A percentile compares a stretch with the other conserved stretches of the same genome.
Evolutionary conservation across 2,113 vertebrate genomes (phyloP).

Genomic region (Mus pahari): DNA sequence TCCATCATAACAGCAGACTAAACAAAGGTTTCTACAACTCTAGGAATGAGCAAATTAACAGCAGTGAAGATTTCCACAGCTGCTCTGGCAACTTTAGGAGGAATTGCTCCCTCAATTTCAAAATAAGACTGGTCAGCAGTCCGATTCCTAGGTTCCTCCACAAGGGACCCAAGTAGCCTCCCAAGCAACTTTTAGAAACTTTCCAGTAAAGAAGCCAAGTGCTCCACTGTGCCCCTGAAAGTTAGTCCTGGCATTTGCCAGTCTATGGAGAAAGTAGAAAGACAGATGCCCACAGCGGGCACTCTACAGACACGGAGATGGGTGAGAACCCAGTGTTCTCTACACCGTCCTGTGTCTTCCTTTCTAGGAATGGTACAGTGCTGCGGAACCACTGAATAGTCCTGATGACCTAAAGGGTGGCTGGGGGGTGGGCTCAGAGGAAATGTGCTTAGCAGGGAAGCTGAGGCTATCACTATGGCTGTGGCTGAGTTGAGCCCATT

Average conservation of each 20-base stretch:
- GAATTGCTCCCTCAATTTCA: not conserved
- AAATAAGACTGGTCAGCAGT: not conserved
- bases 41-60: not conserved
- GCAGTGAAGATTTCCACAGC: not conserved
- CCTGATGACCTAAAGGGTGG: not conserved
- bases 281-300: no score
- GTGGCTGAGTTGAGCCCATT: not conserved
- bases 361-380: not conserved
- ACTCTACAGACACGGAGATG: not conserved
- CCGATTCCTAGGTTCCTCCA: not conserved
- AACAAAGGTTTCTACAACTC: no score
- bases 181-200: not conserved
- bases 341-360: not conserved
- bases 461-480: not conserved
- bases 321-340: not conserved
- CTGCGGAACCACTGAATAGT: not conserved
- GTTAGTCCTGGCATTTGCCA: not conserved
- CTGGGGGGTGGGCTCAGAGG: not conserved
- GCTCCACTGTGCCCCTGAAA: not conserved
- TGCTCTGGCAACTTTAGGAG: not conserved
- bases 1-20: not conserved
- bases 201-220: not conserved
- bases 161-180: not conserved
- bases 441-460: not conserved
- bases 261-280: rapidly evolving